Percentiles rank a stretch among this genome's conserved stretches.
Evolutionary conservation across 2,888 invertebrate genomes (phyloP).

Genomic region (Oxytorus armatus): DNA sequence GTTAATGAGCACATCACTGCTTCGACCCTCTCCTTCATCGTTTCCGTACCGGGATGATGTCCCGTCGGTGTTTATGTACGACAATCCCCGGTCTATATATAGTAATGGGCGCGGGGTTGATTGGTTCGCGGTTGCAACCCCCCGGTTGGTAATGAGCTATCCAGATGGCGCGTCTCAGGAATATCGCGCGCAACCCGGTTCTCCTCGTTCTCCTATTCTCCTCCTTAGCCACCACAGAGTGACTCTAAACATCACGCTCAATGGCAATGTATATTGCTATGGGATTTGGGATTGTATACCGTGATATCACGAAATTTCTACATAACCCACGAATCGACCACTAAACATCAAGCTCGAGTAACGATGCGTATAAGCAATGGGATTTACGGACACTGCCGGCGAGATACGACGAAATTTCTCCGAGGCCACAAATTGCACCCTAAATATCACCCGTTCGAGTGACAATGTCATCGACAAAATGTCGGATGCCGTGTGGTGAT

Average conservation of each 20-base stretch:
- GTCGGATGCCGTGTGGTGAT: too few species aligned
- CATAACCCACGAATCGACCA: neutral
- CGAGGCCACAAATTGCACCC: too few species aligned
- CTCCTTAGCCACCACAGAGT: constrained; percentile 58
- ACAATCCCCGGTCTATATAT: constrained; percentile 70
- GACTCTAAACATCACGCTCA: constrained; percentile 76
- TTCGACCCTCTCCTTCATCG: constrained; percentile 23
- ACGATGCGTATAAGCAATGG: constrained; percentile 1
- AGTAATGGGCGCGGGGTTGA: constrained; percentile 78
- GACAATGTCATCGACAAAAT: too few species aligned
- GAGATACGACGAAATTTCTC: too few species aligned
- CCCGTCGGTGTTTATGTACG: constrained; percentile 36
- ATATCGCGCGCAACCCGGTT: constrained; percentile 73
- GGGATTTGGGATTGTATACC: neutral
- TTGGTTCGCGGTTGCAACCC: constrained; percentile 84
- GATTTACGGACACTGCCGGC: neutral
- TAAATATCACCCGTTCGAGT: too few species aligned
- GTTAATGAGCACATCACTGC: constrained; percentile 67
- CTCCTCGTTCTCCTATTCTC: constrained; percentile 35
- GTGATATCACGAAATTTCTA: constrained; percentile 15
- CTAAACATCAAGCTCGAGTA: neutral
- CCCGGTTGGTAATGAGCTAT: constrained; percentile 82
- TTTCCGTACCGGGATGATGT: constrained; percentile 54
- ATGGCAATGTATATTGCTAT: constrained; percentile 21
- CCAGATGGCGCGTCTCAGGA: constrained; percentile 83